Percentiles rank a stretch among this genome's conserved stretches.
phyloP scores from a whole-genome alignment of 2,888 invertebrate species.

The Saturnia japonica region DNA sequence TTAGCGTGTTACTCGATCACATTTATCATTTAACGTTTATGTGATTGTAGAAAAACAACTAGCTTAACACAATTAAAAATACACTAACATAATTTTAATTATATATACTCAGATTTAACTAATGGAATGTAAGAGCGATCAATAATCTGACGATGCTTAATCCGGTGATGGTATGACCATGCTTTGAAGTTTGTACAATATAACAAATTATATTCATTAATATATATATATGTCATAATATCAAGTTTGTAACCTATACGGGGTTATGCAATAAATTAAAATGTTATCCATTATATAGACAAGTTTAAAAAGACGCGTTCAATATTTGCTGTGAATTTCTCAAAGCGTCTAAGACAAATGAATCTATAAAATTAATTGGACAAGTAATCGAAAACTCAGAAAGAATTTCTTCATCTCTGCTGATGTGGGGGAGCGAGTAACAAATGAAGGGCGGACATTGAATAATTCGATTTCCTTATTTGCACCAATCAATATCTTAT shows the following conservation, averaged over 20 bases:
- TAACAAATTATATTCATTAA: neutral
- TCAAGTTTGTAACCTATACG: neutral
- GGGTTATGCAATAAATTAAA: neutral
- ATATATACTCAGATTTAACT: neutral
- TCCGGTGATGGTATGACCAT: neutral
- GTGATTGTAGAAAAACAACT: no score
- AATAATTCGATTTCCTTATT: slow-evolving; percentile 82
- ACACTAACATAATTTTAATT: no score
- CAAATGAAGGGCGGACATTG: slow-evolving; percentile 82
- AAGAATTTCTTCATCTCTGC: slow-evolving; percentile 81
- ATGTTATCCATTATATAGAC: neutral
- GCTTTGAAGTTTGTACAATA: neutral
- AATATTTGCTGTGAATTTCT: slow-evolving; percentile 56
- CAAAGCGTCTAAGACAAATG: slow-evolving; percentile 76
- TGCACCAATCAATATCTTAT: slow-evolving; percentile 80
- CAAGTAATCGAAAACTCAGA: slow-evolving; percentile 82
- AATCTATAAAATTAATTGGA: slow-evolving; percentile 82
- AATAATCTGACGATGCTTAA: neutral
- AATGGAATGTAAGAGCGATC: neutral
- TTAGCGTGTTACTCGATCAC: no score
- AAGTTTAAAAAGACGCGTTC: slow-evolving; percentile 33
- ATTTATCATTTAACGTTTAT: no score
- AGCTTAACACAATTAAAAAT: no score
- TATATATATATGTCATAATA: neutral
- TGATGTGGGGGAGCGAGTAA: slow-evolving; percentile 72